Conservation (phyloP, 2,888 invertebrate species). For the Arctia plantaginis region DNA sequence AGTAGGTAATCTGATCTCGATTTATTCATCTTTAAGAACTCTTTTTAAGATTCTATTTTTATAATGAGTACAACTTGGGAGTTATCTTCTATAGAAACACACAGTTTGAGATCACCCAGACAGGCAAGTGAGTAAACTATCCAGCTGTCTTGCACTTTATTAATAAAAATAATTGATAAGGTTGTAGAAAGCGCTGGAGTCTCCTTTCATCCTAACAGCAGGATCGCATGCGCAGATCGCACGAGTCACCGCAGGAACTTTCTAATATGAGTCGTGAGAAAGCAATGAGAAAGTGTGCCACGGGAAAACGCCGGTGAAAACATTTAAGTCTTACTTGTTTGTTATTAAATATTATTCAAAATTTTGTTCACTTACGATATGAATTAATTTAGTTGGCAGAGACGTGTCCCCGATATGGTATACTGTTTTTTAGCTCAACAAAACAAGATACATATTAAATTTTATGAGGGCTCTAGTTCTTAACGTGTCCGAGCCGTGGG, state of each 20-base stretch:
- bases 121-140: too few species aligned
- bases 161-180: background rate
- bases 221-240: constrained; percentile 51
- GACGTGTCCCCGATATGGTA: background rate
- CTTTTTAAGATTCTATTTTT: background rate
- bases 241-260: constrained; percentile 73
- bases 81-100: too few species aligned
- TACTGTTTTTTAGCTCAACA: background rate
- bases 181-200: constrained; percentile 24
- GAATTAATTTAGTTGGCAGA: background rate
- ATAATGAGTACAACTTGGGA: too few species aligned
- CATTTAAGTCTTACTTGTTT: constrained; percentile 35
- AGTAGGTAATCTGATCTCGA: too few species aligned
- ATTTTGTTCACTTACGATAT: constrained; percentile 2
- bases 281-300: constrained; percentile 78
- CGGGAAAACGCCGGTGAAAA: constrained; percentile 68
- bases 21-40: too few species aligned
- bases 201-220: constrained; percentile 51
- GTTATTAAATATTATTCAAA: constrained; percentile 11
- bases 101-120: too few species aligned
- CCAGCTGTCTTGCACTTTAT: background rate
- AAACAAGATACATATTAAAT: background rate
- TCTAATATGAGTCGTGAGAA: constrained; percentile 79
- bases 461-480: background rate
- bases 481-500: background rate